A percentile compares a stretch with the other conserved stretches of the same genome.
Evolutionary conservation across 2,113 vertebrate species (phyloP).

Genomic region (Theristicus caerulescens): DNA sequence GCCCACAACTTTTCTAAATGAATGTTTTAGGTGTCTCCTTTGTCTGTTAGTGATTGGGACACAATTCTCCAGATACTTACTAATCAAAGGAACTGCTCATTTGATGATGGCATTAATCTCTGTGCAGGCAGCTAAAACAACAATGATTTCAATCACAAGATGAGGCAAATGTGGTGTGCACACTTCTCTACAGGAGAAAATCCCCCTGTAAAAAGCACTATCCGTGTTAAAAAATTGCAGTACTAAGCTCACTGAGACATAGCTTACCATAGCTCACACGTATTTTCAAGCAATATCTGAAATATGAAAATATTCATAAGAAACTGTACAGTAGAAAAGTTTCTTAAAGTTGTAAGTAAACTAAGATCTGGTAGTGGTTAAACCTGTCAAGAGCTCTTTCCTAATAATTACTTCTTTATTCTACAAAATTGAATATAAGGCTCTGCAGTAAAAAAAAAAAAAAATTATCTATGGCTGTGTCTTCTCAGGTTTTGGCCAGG

Average conservation of each 20-base stretch:
- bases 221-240: not conserved
- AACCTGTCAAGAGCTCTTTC: not conserved
- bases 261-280: not conserved
- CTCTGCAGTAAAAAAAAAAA: not conserved
- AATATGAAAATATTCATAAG: not conserved
- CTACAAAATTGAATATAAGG: not conserved
- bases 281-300: not conserved
- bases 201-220: not conserved
- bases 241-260: not conserved
- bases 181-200: not conserved
- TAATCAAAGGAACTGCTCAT: not conserved
- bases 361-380: not conserved
- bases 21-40: not conserved
- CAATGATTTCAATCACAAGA: not conserved
- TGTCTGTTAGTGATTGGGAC: not conserved
- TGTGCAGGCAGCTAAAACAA: not conserved
- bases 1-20: not conserved
- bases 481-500: not conserved
- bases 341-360: not conserved
- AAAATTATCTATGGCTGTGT: not conserved
- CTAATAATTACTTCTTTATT: not conserved
- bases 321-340: not conserved
- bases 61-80: not conserved
- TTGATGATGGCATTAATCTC: not conserved
- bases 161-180: not conserved